phyloP scores from a whole-genome alignment of 2,888 invertebrate species.

The Dilophus febrilis region DNA sequence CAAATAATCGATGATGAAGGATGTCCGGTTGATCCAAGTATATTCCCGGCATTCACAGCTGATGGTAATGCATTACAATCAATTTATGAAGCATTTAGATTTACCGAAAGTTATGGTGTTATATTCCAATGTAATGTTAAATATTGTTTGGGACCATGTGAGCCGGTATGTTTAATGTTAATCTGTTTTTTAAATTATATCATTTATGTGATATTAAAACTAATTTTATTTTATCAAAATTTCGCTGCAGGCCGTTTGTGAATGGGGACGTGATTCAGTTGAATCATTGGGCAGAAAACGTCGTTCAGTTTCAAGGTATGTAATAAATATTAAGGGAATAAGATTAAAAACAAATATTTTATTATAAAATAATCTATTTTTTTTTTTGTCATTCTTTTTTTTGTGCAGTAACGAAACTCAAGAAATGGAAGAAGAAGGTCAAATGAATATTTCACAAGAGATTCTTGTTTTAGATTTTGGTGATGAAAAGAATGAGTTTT shows the following conservation, averaged over 20 bases:
- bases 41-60: slow-evolving; percentile 83
- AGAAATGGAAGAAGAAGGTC: slow-evolving; percentile 42
- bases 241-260: slow-evolving; percentile 79
- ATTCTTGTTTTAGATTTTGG: slow-evolving; percentile 85
- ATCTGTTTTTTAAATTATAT: slow-evolving; percentile 1
- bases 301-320: slow-evolving; percentile 42
- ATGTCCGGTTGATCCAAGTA: slow-evolving; percentile 82
- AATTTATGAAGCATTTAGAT: slow-evolving; percentile 85
- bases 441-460: slow-evolving; percentile 89
- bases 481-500: slow-evolving; percentile 72
- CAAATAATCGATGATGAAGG: slow-evolving; percentile 92
- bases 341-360: no score
- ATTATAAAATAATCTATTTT: background rate
- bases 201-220: slow-evolving; percentile 9
- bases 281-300: slow-evolving; percentile 84
- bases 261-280: slow-evolving; percentile 77
- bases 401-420: slow-evolving; percentile 39
- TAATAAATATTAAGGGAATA: slow-evolving; percentile 2
- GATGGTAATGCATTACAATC: slow-evolving; percentile 83
- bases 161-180: slow-evolving; percentile 62
- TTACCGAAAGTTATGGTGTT: slow-evolving; percentile 90
- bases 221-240: slow-evolving; percentile 17
- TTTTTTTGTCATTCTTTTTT: slow-evolving; percentile 6
- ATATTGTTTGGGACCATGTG: slow-evolving; percentile 87
- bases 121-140: slow-evolving; percentile 96